phyloP scores from a whole-genome alignment of 2,888 invertebrate genomes.

The Drepana falcataria region DNA sequence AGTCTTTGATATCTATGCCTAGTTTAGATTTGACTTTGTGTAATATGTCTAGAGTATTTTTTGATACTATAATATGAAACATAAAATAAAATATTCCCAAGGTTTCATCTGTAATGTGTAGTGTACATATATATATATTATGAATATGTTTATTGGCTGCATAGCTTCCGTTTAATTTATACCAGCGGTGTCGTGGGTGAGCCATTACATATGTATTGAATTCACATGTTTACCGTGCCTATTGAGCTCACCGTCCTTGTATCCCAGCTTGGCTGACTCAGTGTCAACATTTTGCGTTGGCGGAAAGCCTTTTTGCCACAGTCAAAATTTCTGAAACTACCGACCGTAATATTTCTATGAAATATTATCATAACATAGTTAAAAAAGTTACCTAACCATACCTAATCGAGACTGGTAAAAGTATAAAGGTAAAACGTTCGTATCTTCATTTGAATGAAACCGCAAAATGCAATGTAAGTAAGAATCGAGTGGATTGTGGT shows the following conservation, averaged over 20 bases:
- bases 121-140: neutral
- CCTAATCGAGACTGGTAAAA: neutral
- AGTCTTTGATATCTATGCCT: too few species aligned
- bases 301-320: constrained; percentile 50
- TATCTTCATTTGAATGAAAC: neutral
- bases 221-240: constrained; percentile 46
- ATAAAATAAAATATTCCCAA: too few species aligned
- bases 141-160: neutral
- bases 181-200: constrained; percentile 43
- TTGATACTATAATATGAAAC: too few species aligned
- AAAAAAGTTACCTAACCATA: neutral
- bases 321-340: constrained; percentile 41
- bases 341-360: neutral
- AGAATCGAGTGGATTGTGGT: constrained; percentile 19
- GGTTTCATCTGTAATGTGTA: neutral
- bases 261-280: constrained; percentile 63
- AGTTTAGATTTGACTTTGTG: too few species aligned
- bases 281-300: constrained; percentile 65
- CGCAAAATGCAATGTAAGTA: neutral
- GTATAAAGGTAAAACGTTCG: neutral
- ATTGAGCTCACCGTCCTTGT: constrained; percentile 69
- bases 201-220: constrained; percentile 47
- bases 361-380: neutral
- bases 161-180: constrained; percentile 24
- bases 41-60: too few species aligned